Evolutionary conservation across 2,113 vertebrate genomes (phyloP).

Genomic region (Mastomys coucha): DNA sequence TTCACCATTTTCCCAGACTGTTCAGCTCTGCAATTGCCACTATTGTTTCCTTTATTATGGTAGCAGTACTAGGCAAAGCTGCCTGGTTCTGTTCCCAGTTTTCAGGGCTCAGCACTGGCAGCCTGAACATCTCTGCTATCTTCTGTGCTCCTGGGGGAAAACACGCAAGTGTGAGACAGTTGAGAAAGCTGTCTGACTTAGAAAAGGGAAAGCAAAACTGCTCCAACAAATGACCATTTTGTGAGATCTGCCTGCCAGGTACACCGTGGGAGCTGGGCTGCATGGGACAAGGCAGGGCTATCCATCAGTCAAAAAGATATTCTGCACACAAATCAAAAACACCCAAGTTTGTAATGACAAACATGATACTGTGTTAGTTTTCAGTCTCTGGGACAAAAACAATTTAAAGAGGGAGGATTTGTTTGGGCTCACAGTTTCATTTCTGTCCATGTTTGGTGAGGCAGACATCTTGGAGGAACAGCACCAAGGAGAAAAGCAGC

Average conservation of each 20-base stretch:
- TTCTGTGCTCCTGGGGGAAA: background rate
- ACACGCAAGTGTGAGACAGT: background rate
- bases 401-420: background rate
- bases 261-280: background rate
- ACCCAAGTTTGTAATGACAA: background rate
- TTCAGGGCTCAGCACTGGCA: background rate
- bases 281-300: background rate
- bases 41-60: background rate
- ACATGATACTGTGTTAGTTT: background rate
- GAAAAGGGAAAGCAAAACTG: background rate
- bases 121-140: background rate
- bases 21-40: background rate
- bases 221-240: background rate
- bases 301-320: background rate
- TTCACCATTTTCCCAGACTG: background rate
- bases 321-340: constrained; percentile 23
- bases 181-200: background rate
- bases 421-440: background rate
- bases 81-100: background rate
- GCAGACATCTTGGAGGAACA: background rate
- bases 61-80: background rate
- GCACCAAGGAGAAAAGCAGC: background rate
- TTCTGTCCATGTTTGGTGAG: background rate
- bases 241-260: background rate
- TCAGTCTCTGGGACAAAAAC: background rate